A percentile compares a stretch with the other conserved stretches of the same genome.
phyloP scores from a whole-genome alignment of 2,113 vertebrate genomes.

The Noctilio leporinus region DNA sequence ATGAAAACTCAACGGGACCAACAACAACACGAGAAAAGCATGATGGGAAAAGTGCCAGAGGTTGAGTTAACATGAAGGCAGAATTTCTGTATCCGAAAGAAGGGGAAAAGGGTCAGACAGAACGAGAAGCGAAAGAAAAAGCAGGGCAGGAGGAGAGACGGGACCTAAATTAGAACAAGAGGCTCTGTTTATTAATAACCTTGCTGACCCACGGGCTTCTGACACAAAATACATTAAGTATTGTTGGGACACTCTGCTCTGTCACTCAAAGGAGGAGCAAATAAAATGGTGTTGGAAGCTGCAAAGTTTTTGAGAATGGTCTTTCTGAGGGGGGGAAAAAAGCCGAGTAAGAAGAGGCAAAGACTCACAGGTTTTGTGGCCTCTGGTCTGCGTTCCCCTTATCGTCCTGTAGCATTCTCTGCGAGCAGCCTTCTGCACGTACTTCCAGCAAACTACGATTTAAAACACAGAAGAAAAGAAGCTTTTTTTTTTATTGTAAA shows the following conservation, averaged over 20 bases:
- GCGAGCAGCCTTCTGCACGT: accelerated
- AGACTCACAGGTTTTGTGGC: not conserved
- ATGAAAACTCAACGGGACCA: not conserved
- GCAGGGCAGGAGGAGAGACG: slow-evolving; percentile 51
- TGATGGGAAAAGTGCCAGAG: not conserved
- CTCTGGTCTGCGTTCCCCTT: accelerated
- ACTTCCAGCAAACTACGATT: not conserved
- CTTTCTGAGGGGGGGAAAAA: not conserved
- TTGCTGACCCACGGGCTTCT: slow-evolving; percentile 70
- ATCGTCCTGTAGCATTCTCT: not conserved
- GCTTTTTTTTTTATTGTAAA: not conserved
- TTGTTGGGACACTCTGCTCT: slow-evolving; percentile 53
- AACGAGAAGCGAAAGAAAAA: slow-evolving; percentile 47
- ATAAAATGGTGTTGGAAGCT: not conserved
- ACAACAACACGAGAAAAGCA: not conserved
- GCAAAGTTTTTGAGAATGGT: not conserved
- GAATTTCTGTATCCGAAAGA: not conserved
- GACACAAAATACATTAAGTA: slow-evolving; percentile 54
- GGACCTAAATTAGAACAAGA: slow-evolving; percentile 64
- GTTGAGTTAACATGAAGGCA: not conserved
- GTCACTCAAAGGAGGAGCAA: slow-evolving; percentile 28
- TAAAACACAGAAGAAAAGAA: not conserved
- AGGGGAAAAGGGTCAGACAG: slow-evolving; percentile 47
- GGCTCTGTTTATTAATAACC: slow-evolving; percentile 68
- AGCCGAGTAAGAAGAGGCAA: not conserved